Conservation (phyloP, 2,113 vertebrate species). For the Vanacampus margaritifer region DNA sequence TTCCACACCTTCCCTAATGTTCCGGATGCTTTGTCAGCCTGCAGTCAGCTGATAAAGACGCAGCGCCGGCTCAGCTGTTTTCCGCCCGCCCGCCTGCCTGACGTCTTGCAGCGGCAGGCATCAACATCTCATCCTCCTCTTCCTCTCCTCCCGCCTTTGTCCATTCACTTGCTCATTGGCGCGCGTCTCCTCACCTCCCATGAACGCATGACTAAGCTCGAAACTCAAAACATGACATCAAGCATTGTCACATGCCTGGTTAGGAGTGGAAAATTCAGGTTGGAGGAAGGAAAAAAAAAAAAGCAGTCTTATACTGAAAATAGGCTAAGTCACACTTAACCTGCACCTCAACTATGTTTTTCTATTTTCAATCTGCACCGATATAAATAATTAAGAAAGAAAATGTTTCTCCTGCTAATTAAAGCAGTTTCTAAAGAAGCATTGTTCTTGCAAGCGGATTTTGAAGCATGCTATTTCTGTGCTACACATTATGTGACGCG, state of each 20-base stretch:
- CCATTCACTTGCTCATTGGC: slow-evolving; percentile 9
- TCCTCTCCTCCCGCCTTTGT: slow-evolving; percentile 13
- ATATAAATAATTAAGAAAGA: background rate
- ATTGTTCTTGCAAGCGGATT: slow-evolving; percentile 1
- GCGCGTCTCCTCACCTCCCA: slow-evolving; percentile 7
- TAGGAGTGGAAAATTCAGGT: slow-evolving; percentile 18
- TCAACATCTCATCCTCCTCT: slow-evolving; percentile 9
- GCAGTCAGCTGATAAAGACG: slow-evolving; percentile 65
- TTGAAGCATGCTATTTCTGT: background rate
- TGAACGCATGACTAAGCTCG: slow-evolving; percentile 9
- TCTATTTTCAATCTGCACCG: slow-evolving; percentile 9
- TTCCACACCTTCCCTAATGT: slow-evolving; percentile 15
- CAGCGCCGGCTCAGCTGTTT: slow-evolving; percentile 63
- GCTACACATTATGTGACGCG: slow-evolving; percentile 7
- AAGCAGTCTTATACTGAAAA: slow-evolving; percentile 19
- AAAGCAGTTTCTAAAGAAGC: background rate
- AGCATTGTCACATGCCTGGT: slow-evolving; percentile 42
- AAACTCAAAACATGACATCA: slow-evolving; percentile 52
- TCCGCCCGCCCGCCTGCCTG: slow-evolving; percentile 12
- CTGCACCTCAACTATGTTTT: slow-evolving; percentile 4
- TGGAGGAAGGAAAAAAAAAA: slow-evolving; percentile 17
- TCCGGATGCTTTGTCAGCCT: slow-evolving; percentile 55
- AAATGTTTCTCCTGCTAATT: slow-evolving; percentile 5
- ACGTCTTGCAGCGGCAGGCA: slow-evolving; percentile 31
- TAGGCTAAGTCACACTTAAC: slow-evolving; percentile 33